phyloP scores from a whole-genome alignment of 2,797 vertebrate species.

The Etheostoma perlongum region DNA sequence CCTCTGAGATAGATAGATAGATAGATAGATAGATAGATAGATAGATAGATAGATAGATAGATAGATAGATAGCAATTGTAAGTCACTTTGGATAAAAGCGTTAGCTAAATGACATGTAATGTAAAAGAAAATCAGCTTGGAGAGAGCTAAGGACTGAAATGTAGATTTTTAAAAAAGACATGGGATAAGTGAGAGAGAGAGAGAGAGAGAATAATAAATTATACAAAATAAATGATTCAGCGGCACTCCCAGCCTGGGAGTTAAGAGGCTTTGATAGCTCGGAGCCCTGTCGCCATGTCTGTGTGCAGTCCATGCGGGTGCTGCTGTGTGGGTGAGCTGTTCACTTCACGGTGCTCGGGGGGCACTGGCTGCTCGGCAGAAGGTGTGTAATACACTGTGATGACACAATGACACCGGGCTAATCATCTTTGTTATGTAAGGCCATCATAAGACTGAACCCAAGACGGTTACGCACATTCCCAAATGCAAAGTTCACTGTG shows the following conservation, averaged over 20 bases:
- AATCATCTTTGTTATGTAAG: neutral
- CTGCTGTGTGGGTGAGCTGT: slow-evolving; percentile 3
- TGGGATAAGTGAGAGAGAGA: too few species aligned
- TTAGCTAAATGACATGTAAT: too few species aligned
- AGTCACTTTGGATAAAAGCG: too few species aligned
- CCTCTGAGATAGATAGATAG: too few species aligned
- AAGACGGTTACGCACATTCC: neutral
- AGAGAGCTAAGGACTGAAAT: too few species aligned
- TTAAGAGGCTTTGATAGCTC: slow-evolving; percentile 1
- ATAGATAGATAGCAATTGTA: too few species aligned
- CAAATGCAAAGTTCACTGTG: too few species aligned
- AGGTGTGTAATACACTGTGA: neutral
- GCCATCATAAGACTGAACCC: neutral
- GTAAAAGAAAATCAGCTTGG: neutral
- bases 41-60: too few species aligned
- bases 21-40: too few species aligned
- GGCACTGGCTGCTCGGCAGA: neutral
- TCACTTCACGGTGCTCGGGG: neutral
- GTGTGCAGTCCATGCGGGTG: neutral
- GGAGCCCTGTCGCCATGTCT: neutral
- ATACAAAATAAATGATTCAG: slow-evolving; percentile 10
- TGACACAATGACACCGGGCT: neutral
- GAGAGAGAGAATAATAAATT: neutral
- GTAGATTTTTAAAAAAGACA: neutral
- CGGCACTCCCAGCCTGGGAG: slow-evolving; percentile 17